Base-by-base conservation (phyloP, 2,888 invertebrate species). In the Himalopsyche tibetana region DNA sequence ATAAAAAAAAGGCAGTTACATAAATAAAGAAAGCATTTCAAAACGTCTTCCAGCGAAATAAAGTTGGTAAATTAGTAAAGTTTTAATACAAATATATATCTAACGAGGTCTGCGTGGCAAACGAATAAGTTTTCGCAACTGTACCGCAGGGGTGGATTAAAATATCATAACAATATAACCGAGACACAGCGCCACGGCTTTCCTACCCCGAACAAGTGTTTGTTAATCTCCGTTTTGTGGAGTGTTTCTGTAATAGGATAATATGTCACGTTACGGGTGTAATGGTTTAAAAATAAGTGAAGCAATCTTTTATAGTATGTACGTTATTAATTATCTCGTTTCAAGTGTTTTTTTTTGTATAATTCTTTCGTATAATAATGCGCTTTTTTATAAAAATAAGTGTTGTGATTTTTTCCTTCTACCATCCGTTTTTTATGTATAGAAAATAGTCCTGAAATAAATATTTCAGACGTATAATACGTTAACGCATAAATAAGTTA, bases 211-310 rank as follows among this genome's bases (percentile, higher is more conserved):
- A 36, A 74, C 74, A 74, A 74, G 74, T 74, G 74, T 74, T 74
- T 74, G 74, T 36, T 74, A 74, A 74, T 74, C 74, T 74, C 74
- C 74, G 74, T 74, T 74, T 74, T 74, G 74, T 36, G 74, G 74
- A 74, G 74, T 74, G 74, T 74, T 74, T 74, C 74, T 74, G 74
- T 74, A 74, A 74, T 36, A 38, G 74, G 74, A 74, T 74, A 74
- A 74, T 74, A 74, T 74, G 74, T 74, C 74, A 74, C 36, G 74
- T 36, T 36, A 36, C 51, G 74, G 15, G 36, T 74, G 36, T 74
- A 74, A 74, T 74, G 74, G 74, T 28, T 74, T 74, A 74, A 74
- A 74, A 74, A 74, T 74, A 74, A 74, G 74, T 36, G 11, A 28
- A 9, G 19, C 28, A 63, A 63, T 63, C n/a, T 63, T 63, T 63